Conservation (phyloP, 2,888 invertebrate genomes). For the Cephus pulcher region DNA sequence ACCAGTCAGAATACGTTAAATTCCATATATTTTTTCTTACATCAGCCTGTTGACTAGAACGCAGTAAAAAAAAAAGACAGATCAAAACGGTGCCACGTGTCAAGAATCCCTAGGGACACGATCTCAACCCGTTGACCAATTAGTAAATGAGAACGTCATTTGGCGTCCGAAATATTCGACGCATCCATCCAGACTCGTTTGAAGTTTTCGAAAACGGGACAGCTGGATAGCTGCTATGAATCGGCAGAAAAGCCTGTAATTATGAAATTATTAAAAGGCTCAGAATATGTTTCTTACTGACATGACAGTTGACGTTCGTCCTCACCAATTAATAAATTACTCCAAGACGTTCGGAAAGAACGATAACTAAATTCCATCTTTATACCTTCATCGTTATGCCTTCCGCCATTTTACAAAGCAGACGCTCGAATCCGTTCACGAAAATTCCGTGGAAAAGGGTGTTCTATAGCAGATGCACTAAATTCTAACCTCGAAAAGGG, state of each 20-base stretch:
- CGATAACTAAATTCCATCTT: neutral
- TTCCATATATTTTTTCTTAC: neutral
- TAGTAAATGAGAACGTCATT: neutral
- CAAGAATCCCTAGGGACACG: neutral
- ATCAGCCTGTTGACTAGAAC: neutral
- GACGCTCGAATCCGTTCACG: neutral
- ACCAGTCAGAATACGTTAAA: neutral
- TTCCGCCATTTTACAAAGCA: neutral
- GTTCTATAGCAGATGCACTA: constrained; percentile 22
- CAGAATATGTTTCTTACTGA: constrained; percentile 25
- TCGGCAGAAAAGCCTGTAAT: constrained; percentile 38
- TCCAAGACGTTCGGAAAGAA: neutral
- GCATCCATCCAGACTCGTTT: neutral
- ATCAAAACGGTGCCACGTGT: neutral
- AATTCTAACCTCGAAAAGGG: constrained; percentile 22
- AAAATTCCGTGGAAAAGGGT: constrained; percentile 11
- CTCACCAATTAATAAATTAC: neutral
- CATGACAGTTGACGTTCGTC: constrained; percentile 17
- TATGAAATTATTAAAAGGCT: constrained; percentile 40
- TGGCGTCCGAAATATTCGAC: neutral
- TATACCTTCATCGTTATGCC: neutral
- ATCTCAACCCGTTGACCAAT: neutral
- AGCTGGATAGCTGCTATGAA: constrained; percentile 26
- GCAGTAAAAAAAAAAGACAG: neutral
- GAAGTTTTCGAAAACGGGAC: constrained; percentile 12